Evolutionary conservation across 2,888 invertebrate genomes (phyloP).

Genomic region (Orthonevra nobilis): DNA sequence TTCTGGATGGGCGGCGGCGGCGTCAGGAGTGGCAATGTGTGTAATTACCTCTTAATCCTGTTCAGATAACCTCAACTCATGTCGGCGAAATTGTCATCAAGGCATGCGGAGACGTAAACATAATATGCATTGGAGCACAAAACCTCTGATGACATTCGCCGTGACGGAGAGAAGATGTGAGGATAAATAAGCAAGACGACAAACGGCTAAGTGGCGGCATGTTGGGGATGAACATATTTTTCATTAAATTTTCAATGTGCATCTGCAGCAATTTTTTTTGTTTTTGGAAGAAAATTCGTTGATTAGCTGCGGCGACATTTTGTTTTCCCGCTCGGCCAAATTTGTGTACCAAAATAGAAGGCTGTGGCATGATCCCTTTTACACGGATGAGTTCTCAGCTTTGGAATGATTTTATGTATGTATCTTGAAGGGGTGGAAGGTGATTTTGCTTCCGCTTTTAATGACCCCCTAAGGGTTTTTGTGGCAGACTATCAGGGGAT

Average conservation of each 20-base stretch:
- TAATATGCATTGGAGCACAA: constrained; percentile 59
- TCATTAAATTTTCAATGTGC: constrained; percentile 42
- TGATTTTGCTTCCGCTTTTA: too few species aligned
- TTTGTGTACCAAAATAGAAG: constrained; percentile 37
- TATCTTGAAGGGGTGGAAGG: too few species aligned
- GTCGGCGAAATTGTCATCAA: constrained; percentile 59
- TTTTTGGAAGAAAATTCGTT: constrained; percentile 23
- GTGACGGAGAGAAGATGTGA: constrained; percentile 19
- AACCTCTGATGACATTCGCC: constrained; percentile 58
- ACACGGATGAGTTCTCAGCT: constrained; percentile 4
- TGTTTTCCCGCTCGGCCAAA: not conserved
- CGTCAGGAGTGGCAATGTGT: constrained; percentile 34
- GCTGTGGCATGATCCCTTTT: constrained; percentile 1
- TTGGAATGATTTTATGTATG: too few species aligned
- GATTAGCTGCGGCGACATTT: constrained; percentile 26
- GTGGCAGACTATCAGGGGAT: too few species aligned
- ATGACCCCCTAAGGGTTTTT: too few species aligned
- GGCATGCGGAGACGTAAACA: constrained; percentile 50
- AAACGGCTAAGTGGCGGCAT: not conserved
- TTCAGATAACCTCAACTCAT: constrained; percentile 65
- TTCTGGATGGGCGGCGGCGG: constrained; percentile 11
- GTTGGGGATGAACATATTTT: constrained; percentile 24
- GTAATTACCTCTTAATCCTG: constrained; percentile 69
- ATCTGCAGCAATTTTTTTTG: constrained; percentile 31
- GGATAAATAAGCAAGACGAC: not conserved